These are phyloP conservation scores for Hirtodrosophila cameraria DNA, from an alignment of 2,888 invertebrate species.

Conservation along the genomic window DNA sequence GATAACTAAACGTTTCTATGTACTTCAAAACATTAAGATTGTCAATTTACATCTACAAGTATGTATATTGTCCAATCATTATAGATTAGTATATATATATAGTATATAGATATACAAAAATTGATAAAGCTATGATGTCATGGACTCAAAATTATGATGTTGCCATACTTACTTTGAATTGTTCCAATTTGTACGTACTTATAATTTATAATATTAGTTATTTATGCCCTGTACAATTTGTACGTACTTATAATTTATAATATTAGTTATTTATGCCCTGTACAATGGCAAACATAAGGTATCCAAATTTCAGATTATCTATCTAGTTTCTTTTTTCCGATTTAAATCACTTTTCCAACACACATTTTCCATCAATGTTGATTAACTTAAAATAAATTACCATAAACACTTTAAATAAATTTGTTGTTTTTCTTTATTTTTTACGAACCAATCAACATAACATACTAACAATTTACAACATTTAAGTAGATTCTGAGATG, in stretches of 20 bases:
- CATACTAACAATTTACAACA: conserved; percentile 10
- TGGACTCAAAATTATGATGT: not conserved
- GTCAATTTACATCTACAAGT: conserved; percentile 4
- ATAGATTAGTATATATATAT: conserved; percentile 3
- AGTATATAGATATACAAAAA: not conserved
- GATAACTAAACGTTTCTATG: not conserved
- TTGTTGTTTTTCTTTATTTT: too few relatives aligned
- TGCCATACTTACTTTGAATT: conserved; percentile 7
- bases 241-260: not conserved
- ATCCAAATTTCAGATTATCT: too few relatives aligned
- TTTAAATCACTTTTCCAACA: too few relatives aligned
- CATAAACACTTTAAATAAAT: too few relatives aligned
- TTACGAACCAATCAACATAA: conserved; percentile 7
- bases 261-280: not conserved
- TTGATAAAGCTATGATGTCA: conserved; percentile 38
- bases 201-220: not conserved
- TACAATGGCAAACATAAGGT: too few relatives aligned
- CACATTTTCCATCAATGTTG: too few relatives aligned
- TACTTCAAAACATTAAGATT: conserved; percentile 5
- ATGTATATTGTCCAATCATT: not conserved
- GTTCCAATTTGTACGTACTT: not conserved
- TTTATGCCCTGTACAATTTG: not conserved
- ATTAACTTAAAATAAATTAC: too few relatives aligned
- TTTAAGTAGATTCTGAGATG: conserved; percentile 2
- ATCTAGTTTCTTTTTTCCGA: too few relatives aligned